These are phyloP conservation scores for Sebastes diaconus DNA, from an alignment of 2,797 vertebrate genomes.

Conservation along the genomic window DNA sequence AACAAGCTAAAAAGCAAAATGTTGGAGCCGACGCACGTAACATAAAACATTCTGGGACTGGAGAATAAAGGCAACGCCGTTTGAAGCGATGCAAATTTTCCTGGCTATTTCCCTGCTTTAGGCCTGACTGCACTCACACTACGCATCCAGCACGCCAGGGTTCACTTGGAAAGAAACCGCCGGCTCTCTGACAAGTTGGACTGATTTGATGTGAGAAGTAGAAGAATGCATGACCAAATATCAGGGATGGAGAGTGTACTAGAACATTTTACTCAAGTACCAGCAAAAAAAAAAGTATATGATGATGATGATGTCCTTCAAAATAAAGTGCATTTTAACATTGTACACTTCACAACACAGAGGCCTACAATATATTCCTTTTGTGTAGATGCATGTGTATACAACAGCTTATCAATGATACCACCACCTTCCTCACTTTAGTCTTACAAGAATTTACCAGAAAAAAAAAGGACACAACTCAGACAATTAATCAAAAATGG, in stretches of 20 bases:
- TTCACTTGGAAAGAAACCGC: conserved; percentile 19
- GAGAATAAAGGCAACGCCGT: conserved; percentile 1
- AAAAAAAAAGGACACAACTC: not conserved
- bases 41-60: conserved; percentile 20
- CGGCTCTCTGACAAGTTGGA: conserved; percentile 14
- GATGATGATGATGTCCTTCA: not conserved
- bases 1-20: conserved; percentile 9
- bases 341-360: not conserved
- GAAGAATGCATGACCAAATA: conserved; percentile 34
- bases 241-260: not conserved
- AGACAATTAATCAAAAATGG: not conserved
- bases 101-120: conserved; percentile 22
- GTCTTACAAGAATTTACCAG: not conserved
- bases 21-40: not conserved
- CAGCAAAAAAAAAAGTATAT: not conserved
- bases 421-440: not conserved
- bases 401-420: not conserved
- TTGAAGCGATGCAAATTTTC: conserved; percentile 48
- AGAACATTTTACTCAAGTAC: not conserved
- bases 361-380: not conserved
- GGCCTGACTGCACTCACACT: conserved; percentile 9
- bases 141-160: conserved; percentile 13
- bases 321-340: not conserved
- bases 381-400: not conserved
- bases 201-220: conserved; percentile 14